Evolutionary conservation across 1,140 invertebrate genomes (phyloP).

Genomic region (Argopecten irradians): DNA sequence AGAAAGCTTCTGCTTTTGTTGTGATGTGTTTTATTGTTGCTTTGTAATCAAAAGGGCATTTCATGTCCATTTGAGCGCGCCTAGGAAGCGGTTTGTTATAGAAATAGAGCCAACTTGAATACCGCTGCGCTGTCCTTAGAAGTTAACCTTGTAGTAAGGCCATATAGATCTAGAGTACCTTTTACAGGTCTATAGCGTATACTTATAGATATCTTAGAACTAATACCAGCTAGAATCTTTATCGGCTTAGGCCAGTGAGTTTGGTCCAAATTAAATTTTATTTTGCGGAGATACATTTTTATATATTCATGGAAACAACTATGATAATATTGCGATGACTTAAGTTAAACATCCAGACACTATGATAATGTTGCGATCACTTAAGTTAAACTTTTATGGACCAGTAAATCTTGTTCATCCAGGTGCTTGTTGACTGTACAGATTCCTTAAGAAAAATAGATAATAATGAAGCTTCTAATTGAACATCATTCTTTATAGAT

Average conservation of each 20-base stretch:
- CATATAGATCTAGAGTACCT: not conserved
- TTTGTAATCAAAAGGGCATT: conserved; percentile 11
- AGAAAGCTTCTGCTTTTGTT: not conserved
- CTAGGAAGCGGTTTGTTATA: not conserved
- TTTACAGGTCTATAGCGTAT: not conserved
- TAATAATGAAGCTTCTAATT: too few relatives aligned
- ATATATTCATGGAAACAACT: too few relatives aligned
- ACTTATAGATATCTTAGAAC: not conserved
- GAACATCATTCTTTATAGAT: too few relatives aligned
- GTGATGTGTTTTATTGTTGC: not conserved
- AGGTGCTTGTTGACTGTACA: too few relatives aligned
- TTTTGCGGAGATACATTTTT: too few relatives aligned
- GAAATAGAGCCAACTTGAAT: not conserved
- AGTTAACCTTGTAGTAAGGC: not conserved
- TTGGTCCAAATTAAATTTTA: too few relatives aligned
- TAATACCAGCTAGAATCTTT: not conserved
- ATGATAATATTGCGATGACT: too few relatives aligned
- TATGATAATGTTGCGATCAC: too few relatives aligned
- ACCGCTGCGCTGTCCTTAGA: not conserved
- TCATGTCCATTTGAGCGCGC: conserved; percentile 6
- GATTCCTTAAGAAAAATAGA: too few relatives aligned
- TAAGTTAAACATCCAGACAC: too few relatives aligned
- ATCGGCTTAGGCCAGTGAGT: not conserved
- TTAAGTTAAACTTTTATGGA: too few relatives aligned
- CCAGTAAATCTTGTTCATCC: too few relatives aligned